Base-by-base conservation (phyloP, 2,113 vertebrate species). In the Lethenteron camtschaticum region DNA sequence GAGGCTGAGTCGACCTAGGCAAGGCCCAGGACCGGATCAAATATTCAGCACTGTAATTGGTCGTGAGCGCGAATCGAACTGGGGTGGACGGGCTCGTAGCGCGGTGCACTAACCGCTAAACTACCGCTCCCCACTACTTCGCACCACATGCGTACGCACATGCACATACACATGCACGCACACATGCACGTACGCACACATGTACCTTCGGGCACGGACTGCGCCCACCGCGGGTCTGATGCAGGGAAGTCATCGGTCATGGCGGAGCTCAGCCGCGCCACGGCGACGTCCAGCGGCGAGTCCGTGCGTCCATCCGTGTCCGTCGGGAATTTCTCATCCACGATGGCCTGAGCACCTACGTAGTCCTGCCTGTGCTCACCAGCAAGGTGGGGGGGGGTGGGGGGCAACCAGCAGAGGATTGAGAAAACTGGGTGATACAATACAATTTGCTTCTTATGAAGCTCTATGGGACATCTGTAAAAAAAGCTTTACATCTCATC, bases 241-340 rank as follows among this genome's bases (percentile, higher is more conserved):
- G 90, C 89, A 10, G 94, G 91, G 71, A 89, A 99, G 72, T 96
- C 94, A n/a, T 99, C 90, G 72, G 95, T 79, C 73, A 99, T 78
- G 70, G 94, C 88, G 70, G 87, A 74, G 57, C 90, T 85, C 74
- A 96, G 90, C n/a, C 83, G 86, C 24, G 80, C 83, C 71, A 95
- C 83, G 24, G 85, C 76, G 24, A 57, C 73, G 66, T 99, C 87
- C 69, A 96, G 79, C 41, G 95, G 86, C 56, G 73, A 56, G 14
- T 85, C 81, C 1, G 80, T 77, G 69, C 81, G 81, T 68, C 79
- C 69, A 16, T 84, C 85, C 6, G 71, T 12, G 7, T 74, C 77
- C 56, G 76, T 72, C 11, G 87, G 82, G 74, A 96, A 90, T 1
- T 96, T 78, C 70, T 88, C 85, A 9, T 85, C 78, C 2, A 84